Percentiles rank a stretch among this genome's conserved stretches.
These are phyloP conservation scores for Microcebus jonahi DNA, from an alignment of 2,113 vertebrate species.

Conservation along the genomic window DNA sequence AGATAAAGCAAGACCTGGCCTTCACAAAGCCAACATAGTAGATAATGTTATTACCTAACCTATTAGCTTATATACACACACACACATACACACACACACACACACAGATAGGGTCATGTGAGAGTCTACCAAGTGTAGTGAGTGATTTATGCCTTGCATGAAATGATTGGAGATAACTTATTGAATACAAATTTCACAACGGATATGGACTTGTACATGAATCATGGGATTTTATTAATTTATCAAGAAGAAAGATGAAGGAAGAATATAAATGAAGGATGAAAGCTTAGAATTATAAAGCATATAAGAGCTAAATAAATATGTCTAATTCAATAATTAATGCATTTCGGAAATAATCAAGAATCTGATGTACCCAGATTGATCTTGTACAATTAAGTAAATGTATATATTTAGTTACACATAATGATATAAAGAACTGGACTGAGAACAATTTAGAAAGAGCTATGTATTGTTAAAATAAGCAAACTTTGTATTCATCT, in stretches of 20 bases:
- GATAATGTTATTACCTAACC: not conserved
- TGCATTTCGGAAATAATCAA: not conserved
- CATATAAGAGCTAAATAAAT: not conserved
- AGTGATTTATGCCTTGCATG: not conserved
- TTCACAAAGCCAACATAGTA: not conserved
- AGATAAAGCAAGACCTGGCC: not conserved
- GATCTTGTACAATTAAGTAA: not conserved
- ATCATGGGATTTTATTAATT: not conserved
- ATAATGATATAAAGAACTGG: not conserved
- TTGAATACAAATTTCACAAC: not conserved
- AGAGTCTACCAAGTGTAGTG: not conserved
- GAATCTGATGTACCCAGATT: not conserved
- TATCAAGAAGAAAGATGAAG: not conserved
- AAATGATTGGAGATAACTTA: not conserved
- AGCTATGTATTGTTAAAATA: not conserved
- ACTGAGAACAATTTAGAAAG: not conserved
- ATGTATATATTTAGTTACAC: not conserved
- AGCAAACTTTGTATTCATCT: not conserved
- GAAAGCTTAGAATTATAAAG: not conserved
- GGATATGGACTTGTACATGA: not conserved
- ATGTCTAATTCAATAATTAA: not conserved
- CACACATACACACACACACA: not conserved
- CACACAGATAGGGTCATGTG: not conserved
- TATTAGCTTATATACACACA: not conserved
- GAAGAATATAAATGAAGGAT: not conserved